Evolutionary conservation across 2,888 invertebrate species (phyloP).

Genomic region (Drosophila buzzatii): DNA sequence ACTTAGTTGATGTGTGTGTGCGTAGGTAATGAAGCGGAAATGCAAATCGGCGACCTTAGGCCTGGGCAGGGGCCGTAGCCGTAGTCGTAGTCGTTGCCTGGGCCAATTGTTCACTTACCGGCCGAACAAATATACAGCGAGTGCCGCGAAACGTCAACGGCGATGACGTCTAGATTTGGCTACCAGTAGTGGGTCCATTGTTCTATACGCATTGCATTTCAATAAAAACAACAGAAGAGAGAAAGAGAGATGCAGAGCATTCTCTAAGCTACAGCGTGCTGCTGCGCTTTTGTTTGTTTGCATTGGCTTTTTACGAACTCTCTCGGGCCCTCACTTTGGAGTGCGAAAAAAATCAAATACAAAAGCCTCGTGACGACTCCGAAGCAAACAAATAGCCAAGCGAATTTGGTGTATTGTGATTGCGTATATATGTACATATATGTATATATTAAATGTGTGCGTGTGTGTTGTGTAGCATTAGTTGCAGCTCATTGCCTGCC

Average conservation of each 20-base stretch:
- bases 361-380: conserved; percentile 27
- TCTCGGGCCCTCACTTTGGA: conserved; percentile 30
- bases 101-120: conserved; percentile 75
- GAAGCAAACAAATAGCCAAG: conserved; percentile 25
- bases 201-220: conserved; percentile 51
- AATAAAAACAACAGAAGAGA: conserved; percentile 30
- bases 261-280: conserved; percentile 24
- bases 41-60: conserved; percentile 58
- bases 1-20: conserved; percentile 36
- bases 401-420: conserved; percentile 5
- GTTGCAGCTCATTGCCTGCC: conserved; percentile 55
- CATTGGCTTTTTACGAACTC: conserved; percentile 46
- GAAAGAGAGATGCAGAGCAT: neutral
- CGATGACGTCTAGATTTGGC: conserved; percentile 19
- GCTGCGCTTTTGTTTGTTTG: conserved; percentile 79
- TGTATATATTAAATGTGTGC: neutral
- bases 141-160: conserved; percentile 28
- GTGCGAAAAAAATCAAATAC: conserved; percentile 48
- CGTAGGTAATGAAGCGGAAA: conserved; percentile 71
- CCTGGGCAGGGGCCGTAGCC: conserved; percentile 12
- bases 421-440: neutral
- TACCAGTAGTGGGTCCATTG: conserved; percentile 43
- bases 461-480: conserved; percentile 42
- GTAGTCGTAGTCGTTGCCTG: conserved; percentile 6
- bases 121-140: conserved; percentile 32